Evolutionary conservation across 1,140 invertebrate species (phyloP).

Genomic region (Sinonovacula constricta): DNA sequence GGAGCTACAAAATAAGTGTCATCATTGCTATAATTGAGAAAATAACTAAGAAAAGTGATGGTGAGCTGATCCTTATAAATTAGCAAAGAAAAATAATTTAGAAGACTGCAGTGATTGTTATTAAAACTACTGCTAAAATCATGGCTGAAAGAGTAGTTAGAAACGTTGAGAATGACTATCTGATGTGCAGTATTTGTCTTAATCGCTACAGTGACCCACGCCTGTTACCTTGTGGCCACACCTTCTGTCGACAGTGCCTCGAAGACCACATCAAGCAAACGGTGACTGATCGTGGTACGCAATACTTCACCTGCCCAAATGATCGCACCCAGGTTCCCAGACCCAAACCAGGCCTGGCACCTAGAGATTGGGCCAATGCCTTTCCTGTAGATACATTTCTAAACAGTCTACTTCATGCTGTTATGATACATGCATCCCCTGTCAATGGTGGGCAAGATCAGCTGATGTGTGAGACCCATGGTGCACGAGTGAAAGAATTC

Average conservation of each 20-base stretch:
- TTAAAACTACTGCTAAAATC: no score
- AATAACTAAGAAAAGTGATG: no score
- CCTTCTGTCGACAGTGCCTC: constrained; percentile 90
- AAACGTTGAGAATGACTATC: constrained; percentile 80
- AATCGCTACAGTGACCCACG: constrained; percentile 88
- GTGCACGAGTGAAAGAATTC: constrained; percentile 52
- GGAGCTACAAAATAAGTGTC: no score
- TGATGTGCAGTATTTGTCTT: constrained; percentile 92
- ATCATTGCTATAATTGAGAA: no score
- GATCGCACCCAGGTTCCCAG: constrained; percentile 44
- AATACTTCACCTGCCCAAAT: constrained; percentile 51
- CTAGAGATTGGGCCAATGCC: constrained; percentile 47
- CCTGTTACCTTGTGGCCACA: constrained; percentile 94
- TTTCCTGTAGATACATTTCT: constrained; percentile 57
- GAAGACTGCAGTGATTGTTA: no score
- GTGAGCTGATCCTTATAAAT: no score
- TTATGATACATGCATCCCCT: constrained; percentile 45
- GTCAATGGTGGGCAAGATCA: neutral
- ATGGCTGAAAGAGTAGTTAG: constrained; percentile 58
- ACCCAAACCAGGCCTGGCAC: constrained; percentile 40
- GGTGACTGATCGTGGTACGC: constrained; percentile 36
- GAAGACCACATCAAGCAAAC: constrained; percentile 77
- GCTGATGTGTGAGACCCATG: constrained; percentile 50
- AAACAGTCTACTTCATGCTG: constrained; percentile 48
- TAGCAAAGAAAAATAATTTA: no score